Evolutionary conservation across 2,888 invertebrate species (phyloP), one percentile per base, ranked within the genome.

Genomic region (Spicauda simplicius): DNA sequence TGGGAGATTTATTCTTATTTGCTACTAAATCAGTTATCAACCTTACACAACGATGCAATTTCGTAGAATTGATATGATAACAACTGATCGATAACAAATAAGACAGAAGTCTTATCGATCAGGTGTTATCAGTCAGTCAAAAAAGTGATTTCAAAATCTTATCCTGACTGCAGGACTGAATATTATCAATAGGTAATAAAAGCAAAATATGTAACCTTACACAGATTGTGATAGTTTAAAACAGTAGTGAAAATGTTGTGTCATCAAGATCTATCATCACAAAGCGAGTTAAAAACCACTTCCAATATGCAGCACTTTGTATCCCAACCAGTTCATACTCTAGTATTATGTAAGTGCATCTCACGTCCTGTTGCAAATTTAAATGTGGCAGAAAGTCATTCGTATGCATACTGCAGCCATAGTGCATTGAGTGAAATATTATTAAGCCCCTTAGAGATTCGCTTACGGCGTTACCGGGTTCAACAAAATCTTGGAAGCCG

Each of bases 401-500:
- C 45, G 45, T n/a, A 45, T 45, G 45, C 45, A 45, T 45, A 45
- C 45, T 45, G 5, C 41, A 45, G 14, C 14, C 10, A 33, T n/a
- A n/a, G 6, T n/a, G 16, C 14, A 37, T 37, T 33, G 18, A 56
- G 16, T 56, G 37, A 53, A 41, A 45, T 45, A 45, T 45, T 62
- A 63, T 56, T 54, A 20, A 63, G 48, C 30, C 48, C 14, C 55
- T 30, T 10, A 48, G 25, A 2, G 45, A 33, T 14, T 41, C 5
- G 41, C 41, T 41, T 41, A 64, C 16, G 14, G 33, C 48, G 25
- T n/a, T n/a, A 33, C 33, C 8, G 33, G 3, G 33, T 33, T 33
- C 33, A 10, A 7, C 62, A 14, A 55, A 25, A 48, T 64, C 64
- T 33, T 45, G 25, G 10, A 18, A 57, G 50, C 57, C 20, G 56